Evolutionary conservation across 2,113 vertebrate species (phyloP), one percentile per base, ranked within the genome.

Genomic region (Dasyurus viverrinus): DNA sequence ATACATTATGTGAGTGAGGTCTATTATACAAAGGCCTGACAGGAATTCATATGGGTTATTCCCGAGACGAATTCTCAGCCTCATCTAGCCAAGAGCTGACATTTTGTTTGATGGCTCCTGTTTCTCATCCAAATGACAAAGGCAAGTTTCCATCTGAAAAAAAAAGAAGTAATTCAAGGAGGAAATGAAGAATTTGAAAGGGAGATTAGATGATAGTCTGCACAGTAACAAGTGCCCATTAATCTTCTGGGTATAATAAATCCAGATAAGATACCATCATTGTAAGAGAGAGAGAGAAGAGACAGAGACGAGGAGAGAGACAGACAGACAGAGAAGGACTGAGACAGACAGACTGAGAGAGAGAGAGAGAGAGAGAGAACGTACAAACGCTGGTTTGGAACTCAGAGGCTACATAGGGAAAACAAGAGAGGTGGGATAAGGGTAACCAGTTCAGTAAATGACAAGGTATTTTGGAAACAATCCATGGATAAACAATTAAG

Each of bases 171-270:
- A 57, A 96, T 93, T 96, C 7, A 54, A 93, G 96, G 16, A 94
- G 54, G 89, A 98, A 97, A 97, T 93, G 36, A 84, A 76, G 60
- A 96, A 95, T 22, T 93, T 55, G 93, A 92, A 93, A 97, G 30
- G 54, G 22, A 90, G 57, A 90, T 92, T 91, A 96, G 1, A 93
- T 24, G 2, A n/a, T 24, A 25, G 93, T 55, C 84, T 90, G 94
- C 91, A 94, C 89, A 92, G 55, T 94, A 96, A 52, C 57, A 98
- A 94, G 42, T 90, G 25, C 46, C 57, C 42, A 3, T 53, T 97
- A 26, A 97, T 93, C 36, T 95, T 42, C 23, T 36, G 90, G 48
- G 36, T 93, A 52, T 48, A 96, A 96, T 55, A 96, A 97, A 97
- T 92, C 95, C 25, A 53, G 50, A 93, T 89, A 76, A 47, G 46